phyloP scores from a whole-genome alignment of 2,113 vertebrate species.

The Urocolius indicus region DNA sequence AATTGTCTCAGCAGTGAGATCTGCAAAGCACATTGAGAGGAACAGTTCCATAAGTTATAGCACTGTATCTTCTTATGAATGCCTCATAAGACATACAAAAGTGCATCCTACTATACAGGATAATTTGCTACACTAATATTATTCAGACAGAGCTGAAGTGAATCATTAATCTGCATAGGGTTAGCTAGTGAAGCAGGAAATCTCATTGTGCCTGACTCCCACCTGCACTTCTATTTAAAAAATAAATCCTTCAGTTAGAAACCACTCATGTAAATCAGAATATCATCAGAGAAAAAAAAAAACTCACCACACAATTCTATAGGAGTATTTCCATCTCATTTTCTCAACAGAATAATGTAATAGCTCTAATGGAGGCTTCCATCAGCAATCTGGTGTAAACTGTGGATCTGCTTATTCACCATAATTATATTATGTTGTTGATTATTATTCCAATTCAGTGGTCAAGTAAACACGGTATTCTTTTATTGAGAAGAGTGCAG shows the following conservation, averaged over 20 bases:
- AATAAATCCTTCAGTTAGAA: constrained; percentile 64
- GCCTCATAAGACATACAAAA: constrained; percentile 63
- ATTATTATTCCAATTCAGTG: not conserved
- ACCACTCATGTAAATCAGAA: constrained; percentile 26
- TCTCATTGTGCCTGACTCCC: constrained; percentile 61
- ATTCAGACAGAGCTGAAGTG: constrained; percentile 64
- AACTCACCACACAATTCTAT: not conserved
- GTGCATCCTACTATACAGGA: constrained; percentile 41
- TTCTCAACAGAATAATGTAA: constrained; percentile 20
- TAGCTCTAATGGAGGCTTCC: constrained; percentile 3
- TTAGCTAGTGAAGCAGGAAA: constrained; percentile 72
- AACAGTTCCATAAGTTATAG: constrained; percentile 20
- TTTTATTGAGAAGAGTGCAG: not conserved
- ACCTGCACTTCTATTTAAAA: constrained; percentile 60
- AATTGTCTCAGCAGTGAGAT: constrained; percentile 50
- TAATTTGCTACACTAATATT: constrained; percentile 75
- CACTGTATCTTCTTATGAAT: constrained; percentile 12
- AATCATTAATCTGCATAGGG: constrained; percentile 70
- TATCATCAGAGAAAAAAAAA: constrained; percentile 47
- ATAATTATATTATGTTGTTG: not conserved
- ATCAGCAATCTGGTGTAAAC: not conserved
- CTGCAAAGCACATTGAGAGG: not conserved
- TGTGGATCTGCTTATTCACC: not conserved
- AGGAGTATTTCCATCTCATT: constrained; percentile 34
- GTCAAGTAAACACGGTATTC: not conserved